Evolutionary conservation across 2,888 invertebrate genomes (phyloP), one percentile per base, ranked within the genome.

Genomic region (Ophioninae sp.): DNA sequence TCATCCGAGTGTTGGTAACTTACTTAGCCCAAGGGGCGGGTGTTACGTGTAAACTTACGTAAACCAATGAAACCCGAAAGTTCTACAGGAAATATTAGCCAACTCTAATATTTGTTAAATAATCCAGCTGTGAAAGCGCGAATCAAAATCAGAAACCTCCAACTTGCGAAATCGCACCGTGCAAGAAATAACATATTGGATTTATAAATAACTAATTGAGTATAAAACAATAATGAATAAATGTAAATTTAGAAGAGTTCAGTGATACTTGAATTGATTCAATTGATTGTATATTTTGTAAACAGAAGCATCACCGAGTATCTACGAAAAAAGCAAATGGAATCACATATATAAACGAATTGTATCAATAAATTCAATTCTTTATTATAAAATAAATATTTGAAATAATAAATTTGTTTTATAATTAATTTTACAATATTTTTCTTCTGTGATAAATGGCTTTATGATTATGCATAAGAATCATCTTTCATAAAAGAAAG

Each of bases 61-160:
- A 65, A n/a, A 20, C 39, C 65, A 65, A 65, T 39, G n/a, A 8
- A 65, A 65, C 65, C 39, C 3, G 7, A 39, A 65, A 65, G 39
- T 65, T 65, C 20, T 20, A n/a, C 10, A 20, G n/a, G 39, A 37
- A 64, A 37, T 21, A 65, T 65, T 6, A 39, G 65, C 39, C 65
- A 65, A 39, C 65, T 20, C 10, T 39, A 39, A 39, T 65, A 39
- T 39, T 65, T 39, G 20, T 39, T 20, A 23, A 39, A 7, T 65
- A 65, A 20, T 37, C 23, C n/a, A 64, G 17, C 37, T n/a, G 7
- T 6, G 20, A 65, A 65, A 20, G 39, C 37, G 5, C 39, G 20
- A 39, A 39, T 20, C 5, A 39, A 65, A 50, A 50, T 50, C 50
- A 13, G 13, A 17, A 50, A 50, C 50, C 13, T 17, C 50, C 13